Evolutionary conservation across 2,113 vertebrate genomes (phyloP), one percentile per base, ranked within the genome.

Genomic region (Castor canadensis): DNA sequence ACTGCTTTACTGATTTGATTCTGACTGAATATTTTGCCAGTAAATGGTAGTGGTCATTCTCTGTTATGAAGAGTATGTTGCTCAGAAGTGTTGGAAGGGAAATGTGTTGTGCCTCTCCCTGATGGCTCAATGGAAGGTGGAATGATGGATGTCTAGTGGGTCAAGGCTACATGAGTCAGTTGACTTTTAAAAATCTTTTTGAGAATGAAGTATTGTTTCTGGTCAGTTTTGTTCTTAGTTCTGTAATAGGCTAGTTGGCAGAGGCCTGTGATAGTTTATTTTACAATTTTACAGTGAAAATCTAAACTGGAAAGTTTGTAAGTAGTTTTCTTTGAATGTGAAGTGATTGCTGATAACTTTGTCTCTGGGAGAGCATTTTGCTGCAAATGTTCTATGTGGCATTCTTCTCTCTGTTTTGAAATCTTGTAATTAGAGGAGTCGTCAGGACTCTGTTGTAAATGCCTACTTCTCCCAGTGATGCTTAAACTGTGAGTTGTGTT

Each of bases 241-340:
- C 49, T 83, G 45, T 95, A 66, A 43, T 58, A 26, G 38, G 26
- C 30, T 81, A n/a, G 30, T 72, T 88, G 79, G 28, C 58, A 81
- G 49, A 94, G n/a, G 40, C 49, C 75, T 93, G 5, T 54, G 43
- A 43, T 45, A 17, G 22, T 85, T 69, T 89, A 43, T 93, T 84
- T 71, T 82, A 67, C 38, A 88, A 43, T 64, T 89, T 93, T 73
- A 56, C 32, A 12, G 28, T 88, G 26, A 87, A 88, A 88, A 76
- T 54, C 45, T 62, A 40, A 93, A 86, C 13, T 40, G 79, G 75
- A 94, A 43, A 89, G n/a, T 91, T 84, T 58, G 49, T 89, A 73
- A 72, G 38, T 89, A 71, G 54, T 87, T 95, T 54, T 94, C 32
- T 82, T 89, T 69, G 82, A 26, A 43, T 38, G 43, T 80, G 58